Conservation (phyloP, 2,888 invertebrate species). For the Drosophila nigritarsus region DNA sequence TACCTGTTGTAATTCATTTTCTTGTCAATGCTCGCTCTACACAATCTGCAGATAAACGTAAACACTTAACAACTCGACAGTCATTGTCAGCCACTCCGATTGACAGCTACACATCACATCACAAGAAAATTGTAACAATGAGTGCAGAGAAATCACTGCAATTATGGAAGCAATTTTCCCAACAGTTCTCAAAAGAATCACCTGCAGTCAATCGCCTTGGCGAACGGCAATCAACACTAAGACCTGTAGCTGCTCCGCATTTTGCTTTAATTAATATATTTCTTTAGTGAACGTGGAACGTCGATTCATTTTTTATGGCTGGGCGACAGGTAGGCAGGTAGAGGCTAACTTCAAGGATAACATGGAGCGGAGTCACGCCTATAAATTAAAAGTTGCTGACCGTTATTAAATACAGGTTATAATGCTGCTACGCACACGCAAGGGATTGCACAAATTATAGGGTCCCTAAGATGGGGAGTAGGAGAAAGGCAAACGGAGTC, state of each 20-base stretch:
- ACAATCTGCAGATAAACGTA: slow-evolving; percentile 33
- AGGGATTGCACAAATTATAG: slow-evolving; percentile 57
- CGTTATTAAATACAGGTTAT: slow-evolving; percentile 72
- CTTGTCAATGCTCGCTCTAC: not conserved
- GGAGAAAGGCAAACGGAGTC: slow-evolving; percentile 17
- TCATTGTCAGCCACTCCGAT: slow-evolving; percentile 36
- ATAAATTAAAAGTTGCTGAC: slow-evolving; percentile 63
- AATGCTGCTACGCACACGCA: slow-evolving; percentile 44
- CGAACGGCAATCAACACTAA: slow-evolving; percentile 11
- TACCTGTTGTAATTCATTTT: not conserved
- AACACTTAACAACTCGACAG: slow-evolving; percentile 50
- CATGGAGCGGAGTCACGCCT: slow-evolving; percentile 56
- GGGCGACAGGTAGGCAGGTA: slow-evolving; percentile 35
- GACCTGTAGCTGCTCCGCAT: slow-evolving; percentile 30
- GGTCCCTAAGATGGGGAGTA: slow-evolving; percentile 30
- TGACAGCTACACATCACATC: slow-evolving; percentile 60
- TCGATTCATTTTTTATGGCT: slow-evolving; percentile 56
- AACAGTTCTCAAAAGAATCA: slow-evolving; percentile 32
- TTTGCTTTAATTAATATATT: slow-evolving; percentile 76
- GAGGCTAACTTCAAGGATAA: slow-evolving; percentile 61
- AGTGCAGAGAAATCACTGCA: slow-evolving; percentile 62
- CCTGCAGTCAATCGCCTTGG: slow-evolving; percentile 31
- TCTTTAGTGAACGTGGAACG: slow-evolving; percentile 24
- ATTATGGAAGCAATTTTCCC: slow-evolving; percentile 56
- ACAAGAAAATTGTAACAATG: slow-evolving; percentile 57